Evolutionary conservation across 2,797 vertebrate genomes (phyloP), one percentile per base, ranked within the genome.

Genomic region (Gymnoscopelus braueri): DNA sequence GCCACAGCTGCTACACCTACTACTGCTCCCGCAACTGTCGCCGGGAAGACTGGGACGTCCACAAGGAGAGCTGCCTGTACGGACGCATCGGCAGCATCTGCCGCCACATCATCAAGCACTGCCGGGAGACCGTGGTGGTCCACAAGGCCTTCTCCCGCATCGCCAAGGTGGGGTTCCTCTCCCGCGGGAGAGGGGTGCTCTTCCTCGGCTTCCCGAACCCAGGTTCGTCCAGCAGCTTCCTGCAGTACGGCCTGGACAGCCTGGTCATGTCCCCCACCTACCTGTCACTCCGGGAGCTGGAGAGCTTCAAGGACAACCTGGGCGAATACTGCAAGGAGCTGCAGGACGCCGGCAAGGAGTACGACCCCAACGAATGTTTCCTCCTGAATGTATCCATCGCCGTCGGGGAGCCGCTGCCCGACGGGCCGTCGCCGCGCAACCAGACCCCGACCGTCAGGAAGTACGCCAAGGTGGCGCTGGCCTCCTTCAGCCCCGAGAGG

Each of bases 1-100:
- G 98, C 91, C 98, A 98, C 93, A 98, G 97, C 92, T 99, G 98
- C 92, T 97, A 98, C 84, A 98, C 98, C 2, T 98, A 98, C 86
- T 99, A 99, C 86, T 99, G 98, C 83, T 98, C 97, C 15, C 94
- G 98, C 63, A 96, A 97, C 89, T 99, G 98, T 88, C 95, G 98
- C 50, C 94, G 97, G 0, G 96, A 97, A 77, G 97, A 99, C 92
- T 98, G 97, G 97, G 97, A 96, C 80, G 92, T 95, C 24, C 97
- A 99, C 93, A 98, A 98, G 86, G 96, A 96, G 78, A 97, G 94
- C 87, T 99, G 98, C 7, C 89, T 98, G 69, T 98, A 97, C 0
- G 97, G 97, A 29, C 94, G 96, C 56, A 95, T 97, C 56, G 95
- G 96, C 74, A 98, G 97, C 59, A 88, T 95, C 74, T 99, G 98